These are phyloP conservation scores for Phycodurus eques DNA, from an alignment of 2,113 vertebrate genomes.

Conservation along the genomic window DNA sequence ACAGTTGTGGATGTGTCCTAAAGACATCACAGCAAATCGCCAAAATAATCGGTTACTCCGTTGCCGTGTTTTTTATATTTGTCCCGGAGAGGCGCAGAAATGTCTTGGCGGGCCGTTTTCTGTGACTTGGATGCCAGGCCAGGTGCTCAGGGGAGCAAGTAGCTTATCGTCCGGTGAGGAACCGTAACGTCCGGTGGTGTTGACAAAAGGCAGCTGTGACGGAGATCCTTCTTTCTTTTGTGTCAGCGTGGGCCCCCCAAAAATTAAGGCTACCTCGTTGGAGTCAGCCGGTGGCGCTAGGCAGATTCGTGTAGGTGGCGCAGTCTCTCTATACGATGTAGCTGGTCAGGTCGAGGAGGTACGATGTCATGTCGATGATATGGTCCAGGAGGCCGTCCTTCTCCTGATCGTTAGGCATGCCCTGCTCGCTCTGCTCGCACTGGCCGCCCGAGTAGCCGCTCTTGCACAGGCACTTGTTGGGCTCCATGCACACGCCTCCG, in stretches of 20 bases:
- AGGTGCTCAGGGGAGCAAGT: constrained; percentile 54
- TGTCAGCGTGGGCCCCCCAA: constrained; percentile 15
- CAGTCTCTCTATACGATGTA: constrained; percentile 86
- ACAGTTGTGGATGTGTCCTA: background rate
- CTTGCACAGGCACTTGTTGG: constrained; percentile 95
- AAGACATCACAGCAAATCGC: background rate
- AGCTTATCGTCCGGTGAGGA: constrained; percentile 58
- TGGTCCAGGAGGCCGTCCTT: constrained; percentile 95
- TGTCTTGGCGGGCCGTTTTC: constrained; percentile 16
- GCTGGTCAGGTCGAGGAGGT: constrained; percentile 95
- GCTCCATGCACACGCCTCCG: constrained; percentile 92
- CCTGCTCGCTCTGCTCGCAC: constrained; percentile 84
- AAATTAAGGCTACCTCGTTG: constrained; percentile 43
- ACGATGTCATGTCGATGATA: constrained; percentile 97
- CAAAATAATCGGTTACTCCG: background rate
- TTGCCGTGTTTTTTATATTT: background rate
- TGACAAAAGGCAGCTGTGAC: constrained; percentile 37
- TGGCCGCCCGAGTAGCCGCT: constrained; percentile 74
- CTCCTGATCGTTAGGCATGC: constrained; percentile 85
- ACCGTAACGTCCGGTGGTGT: constrained; percentile 32
- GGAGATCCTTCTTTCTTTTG: constrained; percentile 32
- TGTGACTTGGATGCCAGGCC: constrained; percentile 63
- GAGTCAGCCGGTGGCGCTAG: constrained; percentile 66
- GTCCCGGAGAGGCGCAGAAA: constrained; percentile 1
- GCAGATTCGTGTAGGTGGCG: constrained; percentile 61